Conservation (phyloP, 92 coral and sea anemone genomes). For the Zoanthus sansibaricus region DNA sequence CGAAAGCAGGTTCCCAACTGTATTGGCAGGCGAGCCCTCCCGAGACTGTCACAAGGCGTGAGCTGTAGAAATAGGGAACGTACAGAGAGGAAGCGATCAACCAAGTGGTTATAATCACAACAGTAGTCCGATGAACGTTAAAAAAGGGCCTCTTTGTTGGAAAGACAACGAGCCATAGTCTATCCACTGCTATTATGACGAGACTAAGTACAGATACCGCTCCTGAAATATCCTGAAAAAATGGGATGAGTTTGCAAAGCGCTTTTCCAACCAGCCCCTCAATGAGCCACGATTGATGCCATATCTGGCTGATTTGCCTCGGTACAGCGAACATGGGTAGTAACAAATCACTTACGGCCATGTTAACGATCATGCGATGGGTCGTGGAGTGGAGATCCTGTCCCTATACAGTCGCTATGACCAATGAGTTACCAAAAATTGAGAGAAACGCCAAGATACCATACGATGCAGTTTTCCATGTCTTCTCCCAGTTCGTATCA, state of each 20-base stretch:
- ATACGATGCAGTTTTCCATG: slow-evolving; percentile 13
- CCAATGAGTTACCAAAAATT: slow-evolving; percentile 6
- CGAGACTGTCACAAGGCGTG: background rate
- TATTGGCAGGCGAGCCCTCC: slow-evolving; percentile 5
- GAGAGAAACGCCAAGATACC: background rate
- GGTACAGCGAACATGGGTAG: slow-evolving; percentile 17
- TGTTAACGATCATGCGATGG: slow-evolving; percentile 29
- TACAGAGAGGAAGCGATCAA: slow-evolving; percentile 16
- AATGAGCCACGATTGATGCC: slow-evolving; percentile 15
- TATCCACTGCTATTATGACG: slow-evolving; percentile 24
- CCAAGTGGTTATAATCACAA: slow-evolving; percentile 24
- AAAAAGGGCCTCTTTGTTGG: slow-evolving; percentile 27
- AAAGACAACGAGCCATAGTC: background rate
- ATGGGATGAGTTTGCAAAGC: slow-evolving; percentile 24
- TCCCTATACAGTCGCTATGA: slow-evolving; percentile 31
- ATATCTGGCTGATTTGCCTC: slow-evolving; percentile 17
- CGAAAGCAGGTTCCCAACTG: slow-evolving; percentile 37
- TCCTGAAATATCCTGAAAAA: slow-evolving; percentile 32
- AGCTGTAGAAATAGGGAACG: slow-evolving; percentile 29
- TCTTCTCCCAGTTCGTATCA: slow-evolving; percentile 3
- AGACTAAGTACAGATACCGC: slow-evolving; percentile 44
- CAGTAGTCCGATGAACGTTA: background rate
- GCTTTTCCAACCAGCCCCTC: slow-evolving; percentile 11
- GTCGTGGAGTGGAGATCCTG: slow-evolving; percentile 35
- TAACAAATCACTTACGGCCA: slow-evolving; percentile 32